Conservation (phyloP, 2,888 invertebrate genomes). For the Anodontia alba region DNA sequence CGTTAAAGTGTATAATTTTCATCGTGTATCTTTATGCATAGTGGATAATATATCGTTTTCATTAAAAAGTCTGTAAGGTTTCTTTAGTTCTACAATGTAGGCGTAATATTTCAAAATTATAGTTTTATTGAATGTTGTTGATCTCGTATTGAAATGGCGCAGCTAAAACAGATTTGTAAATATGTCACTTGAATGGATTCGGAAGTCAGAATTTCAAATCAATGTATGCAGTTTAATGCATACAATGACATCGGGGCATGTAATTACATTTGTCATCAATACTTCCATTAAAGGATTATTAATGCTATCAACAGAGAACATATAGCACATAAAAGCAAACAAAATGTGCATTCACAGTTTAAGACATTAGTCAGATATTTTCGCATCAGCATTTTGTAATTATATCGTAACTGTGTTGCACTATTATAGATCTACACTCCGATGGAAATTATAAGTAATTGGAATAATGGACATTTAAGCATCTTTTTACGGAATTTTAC, state of each 20-base stretch:
- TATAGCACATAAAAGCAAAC: background rate
- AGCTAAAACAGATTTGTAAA: slow-evolving; percentile 3
- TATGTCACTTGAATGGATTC: background rate
- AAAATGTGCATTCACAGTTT: background rate
- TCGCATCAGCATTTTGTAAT: no score
- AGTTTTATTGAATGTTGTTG: background rate
- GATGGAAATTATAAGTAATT: no score
- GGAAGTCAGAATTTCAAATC: background rate
- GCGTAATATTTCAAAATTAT: background rate
- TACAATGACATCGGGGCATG: background rate
- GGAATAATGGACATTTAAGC: no score
- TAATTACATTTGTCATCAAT: slow-evolving; percentile 13
- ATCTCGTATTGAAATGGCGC: background rate
- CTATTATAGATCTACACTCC: no score
- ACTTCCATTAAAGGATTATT: slow-evolving; percentile 5
- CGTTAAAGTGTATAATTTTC: no score
- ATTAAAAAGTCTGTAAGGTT: no score
- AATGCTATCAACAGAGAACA: background rate
- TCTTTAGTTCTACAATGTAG: no score
- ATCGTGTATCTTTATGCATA: no score
- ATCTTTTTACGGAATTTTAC: no score
- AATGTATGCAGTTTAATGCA: background rate
- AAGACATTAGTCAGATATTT: no score
- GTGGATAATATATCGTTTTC: no score
- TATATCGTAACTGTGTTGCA: no score